A percentile compares a stretch with the other conserved stretches of the same genome.
These are phyloP conservation scores for Dreissena polymorpha DNA, from an alignment of 1,140 invertebrate species.

Conservation along the genomic window DNA sequence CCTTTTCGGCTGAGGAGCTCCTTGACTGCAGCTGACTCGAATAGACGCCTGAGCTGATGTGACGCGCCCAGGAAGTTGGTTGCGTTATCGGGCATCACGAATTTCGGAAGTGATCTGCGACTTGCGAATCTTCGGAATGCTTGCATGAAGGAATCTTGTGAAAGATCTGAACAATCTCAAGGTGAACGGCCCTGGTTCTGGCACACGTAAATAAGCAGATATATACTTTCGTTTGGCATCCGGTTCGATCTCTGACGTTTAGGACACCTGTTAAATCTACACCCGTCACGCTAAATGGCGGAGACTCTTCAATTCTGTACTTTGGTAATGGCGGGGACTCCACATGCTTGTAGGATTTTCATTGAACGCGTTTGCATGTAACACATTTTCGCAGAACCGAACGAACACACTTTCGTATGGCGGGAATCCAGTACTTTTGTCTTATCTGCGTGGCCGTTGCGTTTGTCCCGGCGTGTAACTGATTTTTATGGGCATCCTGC, in stretches of 20 bases:
- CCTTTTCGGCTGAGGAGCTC: constrained; percentile 8
- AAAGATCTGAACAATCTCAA: constrained; percentile 10
- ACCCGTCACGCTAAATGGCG: background rate
- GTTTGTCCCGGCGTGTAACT: background rate
- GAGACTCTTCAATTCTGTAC: constrained; percentile 1
- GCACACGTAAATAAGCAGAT: constrained; percentile 20
- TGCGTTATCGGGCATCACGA: no score
- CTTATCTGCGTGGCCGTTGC: background rate
- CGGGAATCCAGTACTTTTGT: constrained; percentile 10
- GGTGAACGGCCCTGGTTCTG: constrained; percentile 1
- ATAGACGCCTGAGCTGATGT: background rate
- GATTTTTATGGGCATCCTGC: constrained; percentile 6
- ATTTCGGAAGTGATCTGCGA: constrained; percentile 20
- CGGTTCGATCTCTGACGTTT: background rate
- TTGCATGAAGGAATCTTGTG: constrained; percentile 17
- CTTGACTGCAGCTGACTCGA: background rate
- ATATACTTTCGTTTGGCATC: constrained; percentile 1
- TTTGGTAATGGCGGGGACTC: constrained; percentile 13
- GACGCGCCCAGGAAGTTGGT: no score
- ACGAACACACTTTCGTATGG: background rate
- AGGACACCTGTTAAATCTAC: constrained; percentile 21
- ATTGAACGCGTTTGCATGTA: constrained; percentile 4
- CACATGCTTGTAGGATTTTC: background rate
- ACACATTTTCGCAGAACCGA: background rate
- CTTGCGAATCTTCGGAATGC: constrained; percentile 17